A percentile compares a stretch with the other conserved stretches of the same genome.
These are phyloP conservation scores for Metallyticus violacea DNA, from an alignment of 2,888 invertebrate genomes.

Conservation along the genomic window DNA sequence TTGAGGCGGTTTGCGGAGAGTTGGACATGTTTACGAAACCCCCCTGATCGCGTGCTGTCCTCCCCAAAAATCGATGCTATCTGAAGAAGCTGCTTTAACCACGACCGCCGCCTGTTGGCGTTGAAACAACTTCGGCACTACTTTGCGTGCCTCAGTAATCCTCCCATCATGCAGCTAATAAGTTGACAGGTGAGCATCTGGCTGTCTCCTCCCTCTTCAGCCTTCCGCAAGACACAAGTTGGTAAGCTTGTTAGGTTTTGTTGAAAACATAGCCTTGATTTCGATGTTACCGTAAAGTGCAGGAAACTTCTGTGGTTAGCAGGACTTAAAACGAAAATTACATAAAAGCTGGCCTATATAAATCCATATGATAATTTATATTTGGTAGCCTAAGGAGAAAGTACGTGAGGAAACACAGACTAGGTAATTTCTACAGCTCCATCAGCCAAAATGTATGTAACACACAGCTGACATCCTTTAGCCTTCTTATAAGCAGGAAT, in stretches of 20 bases:
- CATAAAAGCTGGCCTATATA: no score
- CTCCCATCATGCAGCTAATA: conserved; percentile 4
- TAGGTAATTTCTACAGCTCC: no score
- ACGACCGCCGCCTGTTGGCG: neutral
- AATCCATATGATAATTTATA: no score
- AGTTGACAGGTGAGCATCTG: conserved; percentile 10
- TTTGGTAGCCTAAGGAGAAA: no score
- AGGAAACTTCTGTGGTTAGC: no score
- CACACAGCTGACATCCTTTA: no score
- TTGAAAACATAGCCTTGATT: neutral
- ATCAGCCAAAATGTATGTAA: no score
- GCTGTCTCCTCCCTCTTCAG: neutral
- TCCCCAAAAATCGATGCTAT: neutral
- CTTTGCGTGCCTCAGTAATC: neutral
- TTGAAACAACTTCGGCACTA: neutral
- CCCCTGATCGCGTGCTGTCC: neutral
- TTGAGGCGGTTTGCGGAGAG: neutral
- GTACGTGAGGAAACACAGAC: no score
- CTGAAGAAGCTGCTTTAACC: neutral
- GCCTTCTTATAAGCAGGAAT: no score
- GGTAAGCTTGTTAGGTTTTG: neutral
- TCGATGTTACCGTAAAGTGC: no score
- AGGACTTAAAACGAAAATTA: no score
- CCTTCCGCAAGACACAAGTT: neutral
- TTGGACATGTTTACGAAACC: neutral